These are phyloP conservation scores for Saccopteryx bilineata DNA, from an alignment of 2,113 vertebrate species.

Conservation along the genomic window DNA sequence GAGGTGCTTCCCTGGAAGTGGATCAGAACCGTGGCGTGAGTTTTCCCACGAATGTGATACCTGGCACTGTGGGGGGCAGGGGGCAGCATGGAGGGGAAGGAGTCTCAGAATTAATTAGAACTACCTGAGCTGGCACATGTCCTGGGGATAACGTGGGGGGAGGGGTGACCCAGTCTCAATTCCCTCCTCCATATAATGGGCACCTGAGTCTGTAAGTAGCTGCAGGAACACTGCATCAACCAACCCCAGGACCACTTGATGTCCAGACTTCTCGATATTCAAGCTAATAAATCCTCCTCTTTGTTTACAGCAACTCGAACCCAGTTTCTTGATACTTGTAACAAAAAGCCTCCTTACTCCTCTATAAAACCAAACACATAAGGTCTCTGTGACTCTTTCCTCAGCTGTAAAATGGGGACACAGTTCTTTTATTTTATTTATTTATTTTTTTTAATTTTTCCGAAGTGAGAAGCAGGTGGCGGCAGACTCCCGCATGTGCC, in stretches of 20 bases:
- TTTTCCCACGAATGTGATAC: not conserved
- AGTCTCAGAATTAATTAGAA: not conserved
- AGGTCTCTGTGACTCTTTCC: not conserved
- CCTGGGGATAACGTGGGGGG: no score
- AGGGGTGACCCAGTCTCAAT: accelerated
- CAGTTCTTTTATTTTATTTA: not conserved
- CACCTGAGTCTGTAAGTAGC: not conserved
- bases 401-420: not conserved
- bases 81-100: not conserved
- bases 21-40: not conserved
- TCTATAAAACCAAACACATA: not conserved
- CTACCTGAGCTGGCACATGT: not conserved
- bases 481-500: no score
- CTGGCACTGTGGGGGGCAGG: no score
- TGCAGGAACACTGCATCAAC: not conserved
- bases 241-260: no score
- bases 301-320: not conserved
- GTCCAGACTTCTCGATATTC: not conserved
- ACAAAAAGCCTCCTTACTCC: not conserved
- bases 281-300: not conserved
- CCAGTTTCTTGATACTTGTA: not conserved
- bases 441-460: no score
- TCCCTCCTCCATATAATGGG: not conserved
- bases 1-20: not conserved
- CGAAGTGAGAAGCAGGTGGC: no score